Evolutionary conservation across 2,113 vertebrate genomes (phyloP).

Genomic region (Phyllopteryx taeniolatus): DNA sequence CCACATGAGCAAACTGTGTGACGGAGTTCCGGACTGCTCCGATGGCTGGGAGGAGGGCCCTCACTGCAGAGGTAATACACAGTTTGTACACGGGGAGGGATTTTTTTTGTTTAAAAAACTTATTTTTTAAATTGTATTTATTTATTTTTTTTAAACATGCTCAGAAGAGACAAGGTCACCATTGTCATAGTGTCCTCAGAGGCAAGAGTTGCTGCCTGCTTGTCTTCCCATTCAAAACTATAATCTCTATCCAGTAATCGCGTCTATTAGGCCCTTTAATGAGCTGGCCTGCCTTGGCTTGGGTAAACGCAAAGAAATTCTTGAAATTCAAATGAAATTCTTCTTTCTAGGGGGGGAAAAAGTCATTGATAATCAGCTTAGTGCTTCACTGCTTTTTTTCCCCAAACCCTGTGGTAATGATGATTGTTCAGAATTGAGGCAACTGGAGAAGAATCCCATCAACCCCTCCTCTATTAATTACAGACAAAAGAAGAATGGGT

Average conservation of each 20-base stretch:
- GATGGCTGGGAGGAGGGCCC: conserved; percentile 90
- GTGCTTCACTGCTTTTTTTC: conserved; percentile 18
- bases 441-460: conserved; percentile 42
- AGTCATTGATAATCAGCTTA: conserved; percentile 54
- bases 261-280: conserved; percentile 35
- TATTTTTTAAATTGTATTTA: background rate
- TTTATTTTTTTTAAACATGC: background rate
- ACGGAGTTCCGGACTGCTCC: conserved; percentile 82
- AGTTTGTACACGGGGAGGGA: background rate
- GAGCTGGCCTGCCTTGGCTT: conserved; percentile 19
- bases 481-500: conserved; percentile 26
- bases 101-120: no score
- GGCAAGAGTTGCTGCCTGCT: background rate
- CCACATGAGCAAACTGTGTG: conserved; percentile 88
- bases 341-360: conserved; percentile 27
- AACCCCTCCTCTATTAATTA: conserved; percentile 49
- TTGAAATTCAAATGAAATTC: conserved; percentile 36
- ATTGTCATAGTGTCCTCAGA: background rate
- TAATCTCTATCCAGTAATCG: conserved; percentile 33
- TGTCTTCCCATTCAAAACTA: conserved; percentile 18
- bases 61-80: conserved; percentile 84
- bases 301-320: conserved; percentile 32
- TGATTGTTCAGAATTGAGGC: conserved; percentile 30
- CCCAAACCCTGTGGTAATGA: conserved; percentile 20
- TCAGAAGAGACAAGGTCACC: background rate